These are phyloP conservation scores for Plecotus auritus DNA, from an alignment of 2,113 vertebrate species.

Conservation along the genomic window DNA sequence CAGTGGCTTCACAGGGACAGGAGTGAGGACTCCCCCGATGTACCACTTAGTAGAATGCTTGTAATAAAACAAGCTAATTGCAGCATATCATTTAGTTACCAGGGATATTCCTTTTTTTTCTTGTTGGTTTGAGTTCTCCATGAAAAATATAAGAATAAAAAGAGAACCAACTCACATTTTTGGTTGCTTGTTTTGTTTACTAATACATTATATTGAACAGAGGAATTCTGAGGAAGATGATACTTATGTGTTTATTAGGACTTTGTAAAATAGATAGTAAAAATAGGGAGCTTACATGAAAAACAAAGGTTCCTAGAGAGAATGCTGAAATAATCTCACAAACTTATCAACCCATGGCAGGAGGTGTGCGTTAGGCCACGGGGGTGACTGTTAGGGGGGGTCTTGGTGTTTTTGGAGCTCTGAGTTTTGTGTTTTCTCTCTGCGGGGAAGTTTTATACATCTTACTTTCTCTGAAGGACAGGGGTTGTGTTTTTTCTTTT, in stretches of 20 bases:
- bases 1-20: background rate
- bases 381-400: no score
- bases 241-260: background rate
- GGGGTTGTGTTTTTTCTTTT: no score
- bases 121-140: background rate
- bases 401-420: background rate
- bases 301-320: background rate
- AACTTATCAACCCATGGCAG: background rate
- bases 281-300: background rate
- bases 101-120: background rate
- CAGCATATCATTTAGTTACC: background rate
- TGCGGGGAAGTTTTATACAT: background rate
- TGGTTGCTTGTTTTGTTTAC: background rate
- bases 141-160: background rate
- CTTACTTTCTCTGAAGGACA: background rate
- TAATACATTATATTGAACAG: background rate
- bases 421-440: background rate
- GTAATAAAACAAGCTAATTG: background rate
- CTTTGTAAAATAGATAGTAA: background rate
- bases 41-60: background rate
- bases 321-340: background rate
- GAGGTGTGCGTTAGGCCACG: fast-evolving
- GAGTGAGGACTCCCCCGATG: background rate
- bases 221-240: background rate
- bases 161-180: background rate